Base-by-base conservation (phyloP, 2,888 invertebrate genomes). In the Antheraea yamamai region DNA sequence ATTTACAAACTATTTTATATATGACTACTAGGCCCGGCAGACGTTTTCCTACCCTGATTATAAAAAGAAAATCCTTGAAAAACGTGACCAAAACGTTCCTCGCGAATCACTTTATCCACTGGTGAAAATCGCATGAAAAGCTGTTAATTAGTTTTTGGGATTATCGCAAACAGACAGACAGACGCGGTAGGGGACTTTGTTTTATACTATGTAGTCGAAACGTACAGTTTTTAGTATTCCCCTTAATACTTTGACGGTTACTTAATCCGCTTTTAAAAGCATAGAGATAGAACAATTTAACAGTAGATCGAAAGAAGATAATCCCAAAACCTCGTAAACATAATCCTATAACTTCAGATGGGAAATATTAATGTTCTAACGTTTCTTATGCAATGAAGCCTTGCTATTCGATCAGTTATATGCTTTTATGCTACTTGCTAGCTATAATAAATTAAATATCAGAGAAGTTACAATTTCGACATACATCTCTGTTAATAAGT, bases 181-280 rank as follows among this genome's bases (percentile, higher is more conserved):
- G n/a, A n/a, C n/a, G n/a, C n/a, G n/a, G n/a, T n/a, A n/a, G n/a
- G n/a, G n/a, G n/a, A n/a, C n/a, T n/a, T n/a, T n/a, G n/a, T n/a
- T n/a, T n/a, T n/a, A n/a, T n/a, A n/a, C n/a, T n/a, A n/a, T n/a
- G n/a, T n/a, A n/a, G n/a, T 61, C 23, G 23, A 61, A 18, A 66
- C 0, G 16, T 12, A 26, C 26, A 66, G 1, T 66, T 66, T 30
- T 30, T 30, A 66, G 14, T 66, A 66, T 66, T 75, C 52, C 18
- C 73, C 73, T 20, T 39, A 72, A 72, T 30, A 70, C 68, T 81
- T 81, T n/a, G 70, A 87, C 79, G 78, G 87, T 84, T 85, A 88
- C 83, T 80, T 89, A 90, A 91, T 90, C 90, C 89, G 88, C 88
- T 88, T 87, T 87, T 84, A 87, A 88, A 87, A 85, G 85, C 88